These are phyloP conservation scores for Rhinichthys osculus DNA, from an alignment of 2,797 vertebrate genomes.

Conservation along the genomic window DNA sequence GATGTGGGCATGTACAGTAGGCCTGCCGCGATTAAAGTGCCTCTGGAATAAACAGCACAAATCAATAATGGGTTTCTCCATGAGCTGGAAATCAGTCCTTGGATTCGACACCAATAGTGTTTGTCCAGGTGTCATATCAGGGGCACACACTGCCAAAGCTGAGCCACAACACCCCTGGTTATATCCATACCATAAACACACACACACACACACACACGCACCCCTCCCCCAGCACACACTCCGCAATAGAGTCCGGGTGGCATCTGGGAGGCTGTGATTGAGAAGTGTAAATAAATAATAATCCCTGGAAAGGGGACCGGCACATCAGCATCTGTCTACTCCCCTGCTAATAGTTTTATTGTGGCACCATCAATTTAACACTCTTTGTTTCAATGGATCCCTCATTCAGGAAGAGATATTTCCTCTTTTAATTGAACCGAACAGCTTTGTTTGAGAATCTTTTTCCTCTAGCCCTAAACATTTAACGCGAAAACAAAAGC, in stretches of 20 bases:
- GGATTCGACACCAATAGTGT: constrained; percentile 49
- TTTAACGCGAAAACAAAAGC: constrained; percentile 50
- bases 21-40: constrained; percentile 74
- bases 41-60: constrained; percentile 66
- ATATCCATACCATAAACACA: constrained; percentile 41
- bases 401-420: constrained; percentile 77
- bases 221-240: constrained; percentile 70
- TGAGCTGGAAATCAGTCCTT: constrained; percentile 45
- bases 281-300: constrained; percentile 90
- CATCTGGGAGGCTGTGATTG: constrained; percentile 86
- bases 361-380: constrained; percentile 84
- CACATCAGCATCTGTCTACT: constrained; percentile 87
- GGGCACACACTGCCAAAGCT: constrained; percentile 44
- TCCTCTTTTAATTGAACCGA: constrained; percentile 80
- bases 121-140: constrained; percentile 55
- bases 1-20: constrained; percentile 72
- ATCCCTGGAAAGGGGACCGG: constrained; percentile 86
- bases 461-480: constrained; percentile 63
- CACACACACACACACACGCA: constrained; percentile 48
- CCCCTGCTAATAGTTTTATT: constrained; percentile 87
- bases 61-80: constrained; percentile 54
- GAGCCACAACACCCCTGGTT: constrained; percentile 45
- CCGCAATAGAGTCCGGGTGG: constrained; percentile 80
- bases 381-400: constrained; percentile 82
- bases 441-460: constrained; percentile 81